phyloP scores from a whole-genome alignment of 2,888 invertebrate species.

The Entomobrya proxima region DNA sequence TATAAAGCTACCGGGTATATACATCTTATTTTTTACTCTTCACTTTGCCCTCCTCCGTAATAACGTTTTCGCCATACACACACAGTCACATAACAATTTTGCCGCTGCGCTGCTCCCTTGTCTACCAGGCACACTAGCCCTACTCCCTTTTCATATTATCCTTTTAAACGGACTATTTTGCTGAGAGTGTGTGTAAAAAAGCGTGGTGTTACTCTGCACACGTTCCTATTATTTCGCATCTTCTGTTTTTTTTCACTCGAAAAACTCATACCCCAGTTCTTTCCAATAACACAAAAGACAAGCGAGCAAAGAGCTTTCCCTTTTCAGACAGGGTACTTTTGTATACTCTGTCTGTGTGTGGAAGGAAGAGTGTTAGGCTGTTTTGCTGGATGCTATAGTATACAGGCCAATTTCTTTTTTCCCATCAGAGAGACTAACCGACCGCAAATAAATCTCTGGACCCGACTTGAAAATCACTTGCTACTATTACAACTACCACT shows the following conservation, averaged over 20 bases:
- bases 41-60: background rate
- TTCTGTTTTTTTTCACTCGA: background rate
- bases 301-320: background rate
- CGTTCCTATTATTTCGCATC: slow-evolving; percentile 11
- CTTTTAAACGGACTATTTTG: background rate
- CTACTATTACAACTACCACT: slow-evolving; percentile 1
- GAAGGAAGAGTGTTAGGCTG: background rate
- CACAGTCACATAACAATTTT: slow-evolving; percentile 10
- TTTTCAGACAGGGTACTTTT: no score
- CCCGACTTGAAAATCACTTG: slow-evolving; percentile 58
- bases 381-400: background rate
- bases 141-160: slow-evolving; percentile 17
- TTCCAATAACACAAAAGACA: background rate
- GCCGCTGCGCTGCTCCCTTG: slow-evolving; percentile 37
- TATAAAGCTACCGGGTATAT: background rate
- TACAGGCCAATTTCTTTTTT: slow-evolving; percentile 58
- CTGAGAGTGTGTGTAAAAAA: background rate
- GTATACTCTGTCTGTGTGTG: no score
- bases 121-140: background rate
- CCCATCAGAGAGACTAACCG: slow-evolving; percentile 62
- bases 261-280: background rate
- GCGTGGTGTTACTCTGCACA: background rate
- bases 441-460: slow-evolving; percentile 65
- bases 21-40: background rate
- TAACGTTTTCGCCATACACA: background rate